Base-by-base conservation (phyloP, 2,113 vertebrate species). In the Pithys albifrons region DNA sequence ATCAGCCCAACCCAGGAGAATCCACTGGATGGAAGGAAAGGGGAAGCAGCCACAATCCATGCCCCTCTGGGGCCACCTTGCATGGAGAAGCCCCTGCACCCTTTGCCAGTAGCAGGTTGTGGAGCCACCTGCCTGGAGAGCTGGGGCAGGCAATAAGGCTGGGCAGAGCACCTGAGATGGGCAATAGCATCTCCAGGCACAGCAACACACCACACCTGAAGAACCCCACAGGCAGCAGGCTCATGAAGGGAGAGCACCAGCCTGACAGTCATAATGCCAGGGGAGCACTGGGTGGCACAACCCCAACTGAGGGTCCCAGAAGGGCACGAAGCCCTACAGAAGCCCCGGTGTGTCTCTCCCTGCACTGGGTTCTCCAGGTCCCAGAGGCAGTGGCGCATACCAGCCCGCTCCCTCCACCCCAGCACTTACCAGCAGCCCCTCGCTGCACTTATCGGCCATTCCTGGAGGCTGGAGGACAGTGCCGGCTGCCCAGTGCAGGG, bases 381-480 rank as follows among this genome's bases (percentile, higher is more conserved):
- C 59, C 35, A 1, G 0, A 28, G 8, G 37, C 55, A 64, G 33
- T 17, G 39, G 12, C 33, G 2, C 76, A 37, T 2, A 18, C 19
- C 73, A 95, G 59, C 64, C 75, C 51, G 0, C 33, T 57, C 72
- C 51, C 76, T 17, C 0, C 1, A 11, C 41, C 85, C 61, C 19
- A 2, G 81, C 75, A 96, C 97, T 98, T 94, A 98, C 97, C 97
- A 98, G 95, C 71, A 98, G 85, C 66, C 97, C 96, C 89, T 97
- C 97, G 6, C 88, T 97, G 94, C 97, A 97, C 90, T 98, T 98
- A 91, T 98, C 97, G 7, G 96, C 95, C 97, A 98, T 98, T 87
- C 81, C 95, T 93, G 96, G 90, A 96, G 72, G 83, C 90, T 95
- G 80, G 76, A 96, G 87, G 17, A 4, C 7, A 10, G 74, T 72